phyloP scores from a whole-genome alignment of 2,113 vertebrate genomes.

The Halichoeres trimaculatus region DNA sequence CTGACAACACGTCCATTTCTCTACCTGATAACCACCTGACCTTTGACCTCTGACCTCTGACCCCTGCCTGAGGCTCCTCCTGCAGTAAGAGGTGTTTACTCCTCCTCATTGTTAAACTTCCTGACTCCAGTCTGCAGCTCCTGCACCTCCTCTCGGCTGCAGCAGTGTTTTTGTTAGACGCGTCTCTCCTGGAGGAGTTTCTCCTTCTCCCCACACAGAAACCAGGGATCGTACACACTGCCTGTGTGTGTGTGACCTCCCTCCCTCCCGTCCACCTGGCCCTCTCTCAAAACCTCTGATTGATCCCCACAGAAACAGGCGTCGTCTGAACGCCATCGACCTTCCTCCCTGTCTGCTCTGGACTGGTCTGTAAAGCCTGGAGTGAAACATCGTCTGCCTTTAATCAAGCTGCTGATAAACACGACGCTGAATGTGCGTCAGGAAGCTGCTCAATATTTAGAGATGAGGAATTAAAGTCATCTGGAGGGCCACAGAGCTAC shows the following conservation, averaged over 20 bases:
- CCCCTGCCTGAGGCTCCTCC: neutral
- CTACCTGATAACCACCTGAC: neutral
- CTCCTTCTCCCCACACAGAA: no score
- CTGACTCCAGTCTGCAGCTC: neutral
- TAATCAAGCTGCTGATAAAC: constrained; percentile 7
- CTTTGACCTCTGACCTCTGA: no score
- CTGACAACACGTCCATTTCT: neutral
- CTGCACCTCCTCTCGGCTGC: neutral
- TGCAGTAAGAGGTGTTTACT: neutral
- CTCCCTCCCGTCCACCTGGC: neutral
- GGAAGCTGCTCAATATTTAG: constrained; percentile 26
- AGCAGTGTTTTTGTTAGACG: neutral
- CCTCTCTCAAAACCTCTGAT: neutral
- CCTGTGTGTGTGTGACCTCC: neutral
- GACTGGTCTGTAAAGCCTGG: neutral
- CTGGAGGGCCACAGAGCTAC: constrained; percentile 10
- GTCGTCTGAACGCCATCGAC: neutral
- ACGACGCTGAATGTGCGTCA: constrained; percentile 16
- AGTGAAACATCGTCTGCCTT: neutral
- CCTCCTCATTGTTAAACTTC: neutral
- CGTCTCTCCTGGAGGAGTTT: neutral
- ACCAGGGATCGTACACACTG: no score
- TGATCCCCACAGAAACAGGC: no score
- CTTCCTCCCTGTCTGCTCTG: neutral
- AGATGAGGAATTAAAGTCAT: constrained; percentile 23